Evolutionary conservation across 2,797 vertebrate genomes (phyloP), one percentile per base, ranked within the genome.

Genomic region (Rhinogobio ventralis): DNA sequence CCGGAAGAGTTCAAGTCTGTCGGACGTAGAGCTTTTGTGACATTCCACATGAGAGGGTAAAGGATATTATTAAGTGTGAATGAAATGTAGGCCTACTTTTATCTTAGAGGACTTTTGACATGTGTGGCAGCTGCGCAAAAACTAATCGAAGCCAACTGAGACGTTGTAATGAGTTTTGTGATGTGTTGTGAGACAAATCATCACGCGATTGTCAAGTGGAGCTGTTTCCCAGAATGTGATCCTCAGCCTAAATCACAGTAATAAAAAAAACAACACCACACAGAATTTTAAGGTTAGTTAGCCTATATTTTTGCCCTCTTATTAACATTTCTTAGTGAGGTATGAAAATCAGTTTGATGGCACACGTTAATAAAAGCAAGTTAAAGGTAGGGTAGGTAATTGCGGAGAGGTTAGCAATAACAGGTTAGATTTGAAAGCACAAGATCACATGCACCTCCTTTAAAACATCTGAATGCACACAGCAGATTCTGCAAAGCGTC

Each of bases 1-100:
- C 90, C 87, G 83, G 89, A 91, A 94, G 94, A 95, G 92, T 94
- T 95, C 78, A 88, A 86, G 67, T 85, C 55, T 42, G 68, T 69
- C 79, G 73, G 85, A 80, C 62, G 17, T 71, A 83, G 80, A 87
- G 36, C 28, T 87, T 81, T 83, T 66, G 46, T 72, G 77, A 68
- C 62, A 79, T 79, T 67, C 77, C 77, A 33, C 45, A 36, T 33
- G 62, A 67, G 28, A 39, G 64, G 20, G 64, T 45, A 79, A 64
- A 64, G n/a, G 76, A 79, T 79, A 66, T 46, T 79, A 68, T 81
- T 69, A 55, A 81, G 49, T 30, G 8, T 55, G 66, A 55, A 39
- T 25, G 66, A 51, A 81, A 53, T 25, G 11, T 53, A 4, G 20
- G 23, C 53, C 53, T 57, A 20, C 30, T 80, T 80, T 42, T 36